Evolutionary conservation across 2,113 vertebrate species (phyloP), one percentile per base, ranked within the genome.

Genomic region (Vidua chalybeata): DNA sequence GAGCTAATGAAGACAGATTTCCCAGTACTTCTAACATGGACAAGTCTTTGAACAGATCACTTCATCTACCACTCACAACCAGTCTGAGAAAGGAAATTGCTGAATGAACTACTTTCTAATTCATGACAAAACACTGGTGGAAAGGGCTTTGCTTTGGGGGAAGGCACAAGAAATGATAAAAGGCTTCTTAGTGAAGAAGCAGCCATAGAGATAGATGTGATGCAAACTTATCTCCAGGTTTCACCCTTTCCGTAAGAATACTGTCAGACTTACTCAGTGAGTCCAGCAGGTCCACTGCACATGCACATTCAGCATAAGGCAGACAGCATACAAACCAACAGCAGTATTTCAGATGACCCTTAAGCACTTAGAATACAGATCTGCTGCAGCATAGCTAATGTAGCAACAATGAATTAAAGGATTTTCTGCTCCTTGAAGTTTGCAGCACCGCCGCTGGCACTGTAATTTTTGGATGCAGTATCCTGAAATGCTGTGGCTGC

Each of bases 231-330:
- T 59, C 64, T 64, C 61, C n/a, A 52, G 21, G 37, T 79, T 84
- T 76, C 18, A 69, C 11, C 5, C 23, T 52, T 73, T 62, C 67
- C 2, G 1, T 10, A 56, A 18, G 0, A 7, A 37, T 0, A 64
- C 7, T 22, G 31, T 28, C 37, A 94, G 74, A 63, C 68, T 81
- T 62, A 45, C 51, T 84, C 15, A 31, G 1, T 22, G 41, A 11
- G 22, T 31, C 15, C 51, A 61, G 33, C 30, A 82, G 2, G 10
- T 24, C 22, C 37, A 33, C 37, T 33, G 54, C 63, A 33, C 1
- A 6, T 7, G 45, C 54, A 52, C 15, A 8, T 37, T 82, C 33
- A 72, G 62, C 6, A 0, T 10, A 54, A 54, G 12, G 11, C 28
- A 79, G 45, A 20, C 41, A 9, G 28, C 16, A 76, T n/a, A 20